Conservation (phyloP, 2,113 vertebrate genomes). For the Electrona antarctica region DNA sequence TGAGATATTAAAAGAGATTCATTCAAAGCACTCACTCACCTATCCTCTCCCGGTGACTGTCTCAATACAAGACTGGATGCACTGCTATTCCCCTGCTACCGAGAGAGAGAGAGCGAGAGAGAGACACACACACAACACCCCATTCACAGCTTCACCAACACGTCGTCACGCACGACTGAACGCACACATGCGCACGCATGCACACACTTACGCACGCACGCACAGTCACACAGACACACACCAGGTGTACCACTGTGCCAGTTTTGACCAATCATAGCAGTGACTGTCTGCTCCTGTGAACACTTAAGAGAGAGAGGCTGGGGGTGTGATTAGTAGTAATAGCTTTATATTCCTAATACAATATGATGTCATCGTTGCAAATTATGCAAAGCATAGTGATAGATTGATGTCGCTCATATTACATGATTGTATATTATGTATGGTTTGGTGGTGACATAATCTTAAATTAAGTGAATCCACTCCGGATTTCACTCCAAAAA, state of each 20-base stretch:
- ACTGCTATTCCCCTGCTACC: conserved; percentile 67
- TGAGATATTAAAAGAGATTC: conserved; percentile 20
- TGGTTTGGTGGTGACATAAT: conserved; percentile 40
- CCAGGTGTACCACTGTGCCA: conserved; percentile 37
- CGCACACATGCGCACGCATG: neutral
- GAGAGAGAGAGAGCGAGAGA: conserved; percentile 40
- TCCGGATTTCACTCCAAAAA: conserved; percentile 9
- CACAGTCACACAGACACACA: neutral
- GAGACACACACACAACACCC: conserved; percentile 32
- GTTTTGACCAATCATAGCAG: conserved; percentile 16
- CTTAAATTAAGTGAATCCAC: conserved; percentile 20
- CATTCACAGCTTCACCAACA: conserved; percentile 73
- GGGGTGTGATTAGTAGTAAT: conserved; percentile 6
- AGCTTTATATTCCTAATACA: neutral
- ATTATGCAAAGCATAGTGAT: neutral
- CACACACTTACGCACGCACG: conserved; percentile 1
- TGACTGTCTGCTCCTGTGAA: conserved; percentile 20
- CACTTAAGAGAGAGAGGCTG: conserved; percentile 9
- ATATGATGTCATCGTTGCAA: neutral
- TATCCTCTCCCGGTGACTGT: conserved; percentile 26
- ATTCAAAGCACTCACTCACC: conserved; percentile 26
- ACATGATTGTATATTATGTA: neutral
- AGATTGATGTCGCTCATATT: neutral
- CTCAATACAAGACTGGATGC: conserved; percentile 61
- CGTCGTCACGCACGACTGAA: conserved; percentile 38